Evolutionary conservation across 2,113 vertebrate genomes (phyloP).

Genomic region (Oreamnos americanus): DNA sequence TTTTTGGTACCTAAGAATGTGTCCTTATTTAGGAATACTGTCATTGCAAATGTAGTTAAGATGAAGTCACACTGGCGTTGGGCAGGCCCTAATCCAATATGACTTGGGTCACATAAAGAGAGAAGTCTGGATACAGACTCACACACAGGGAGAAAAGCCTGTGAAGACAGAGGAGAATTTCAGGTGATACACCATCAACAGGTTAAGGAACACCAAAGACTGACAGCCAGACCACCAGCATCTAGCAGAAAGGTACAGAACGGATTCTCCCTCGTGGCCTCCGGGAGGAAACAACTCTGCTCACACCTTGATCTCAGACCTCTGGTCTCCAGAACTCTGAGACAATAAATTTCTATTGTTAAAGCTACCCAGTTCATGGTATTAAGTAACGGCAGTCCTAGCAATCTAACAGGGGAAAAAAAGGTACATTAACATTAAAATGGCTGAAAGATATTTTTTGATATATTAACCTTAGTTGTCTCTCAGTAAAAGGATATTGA

Average conservation of each 20-base stretch:
- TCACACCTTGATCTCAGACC: not conserved
- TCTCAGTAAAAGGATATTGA: not conserved
- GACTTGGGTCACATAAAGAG: not conserved
- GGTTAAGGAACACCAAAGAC: not conserved
- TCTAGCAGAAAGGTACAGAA: not conserved
- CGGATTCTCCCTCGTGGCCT: not conserved
- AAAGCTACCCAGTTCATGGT: not conserved
- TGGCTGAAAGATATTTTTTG: not conserved
- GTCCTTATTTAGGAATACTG: not conserved
- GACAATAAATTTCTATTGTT: not conserved
- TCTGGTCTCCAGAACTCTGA: not conserved
- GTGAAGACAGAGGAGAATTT: not conserved
- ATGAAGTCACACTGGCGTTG: not conserved
- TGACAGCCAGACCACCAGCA: not conserved
- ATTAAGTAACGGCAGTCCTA: not conserved
- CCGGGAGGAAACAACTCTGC: not conserved
- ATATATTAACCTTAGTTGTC: not conserved
- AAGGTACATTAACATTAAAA: not conserved
- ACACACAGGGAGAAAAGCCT: not conserved
- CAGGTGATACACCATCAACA: not conserved
- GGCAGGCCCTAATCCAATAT: not conserved
- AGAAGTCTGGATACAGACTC: not conserved
- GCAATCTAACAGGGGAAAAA: not conserved
- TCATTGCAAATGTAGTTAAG: not conserved
- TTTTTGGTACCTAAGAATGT: not conserved